These are phyloP conservation scores for Lepidotrigona ventralis DNA, from an alignment of 1,140 invertebrate genomes.

Conservation along the genomic window DNA sequence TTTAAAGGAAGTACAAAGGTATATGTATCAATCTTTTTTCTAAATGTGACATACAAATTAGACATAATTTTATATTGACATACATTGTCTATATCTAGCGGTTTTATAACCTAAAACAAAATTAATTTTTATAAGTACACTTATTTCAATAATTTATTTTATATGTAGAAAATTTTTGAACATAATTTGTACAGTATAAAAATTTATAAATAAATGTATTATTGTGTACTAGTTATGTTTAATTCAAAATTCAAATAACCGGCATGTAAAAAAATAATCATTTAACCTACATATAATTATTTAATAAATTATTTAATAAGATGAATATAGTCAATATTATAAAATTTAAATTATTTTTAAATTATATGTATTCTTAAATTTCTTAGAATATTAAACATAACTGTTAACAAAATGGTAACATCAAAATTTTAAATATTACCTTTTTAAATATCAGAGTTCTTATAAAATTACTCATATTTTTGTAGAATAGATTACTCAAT, in stretches of 20 bases:
- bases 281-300: not conserved
- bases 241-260: not conserved
- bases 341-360: not conserved
- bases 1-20: constrained; percentile 62
- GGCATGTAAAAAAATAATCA: not conserved
- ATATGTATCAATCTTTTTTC: constrained; percentile 6
- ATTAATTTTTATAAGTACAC: not conserved
- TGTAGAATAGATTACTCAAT: not conserved
- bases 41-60: constrained; percentile 22
- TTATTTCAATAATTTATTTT: not conserved
- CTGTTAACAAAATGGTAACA: not conserved
- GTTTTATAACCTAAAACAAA: constrained; percentile 48
- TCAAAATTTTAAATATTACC: constrained; percentile 24
- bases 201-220: not conserved
- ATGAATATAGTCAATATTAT: not conserved
- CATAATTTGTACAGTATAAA: not conserved
- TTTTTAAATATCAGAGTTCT: constrained; percentile 45
- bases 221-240: not conserved
- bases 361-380: not conserved
- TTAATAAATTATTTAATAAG: not conserved
- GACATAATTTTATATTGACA: constrained; percentile 19
- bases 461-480: constrained; percentile 49
- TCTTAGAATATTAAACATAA: not conserved
- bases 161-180: not conserved
- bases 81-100: constrained; percentile 26